Conservation (phyloP, 1,140 invertebrate genomes). For the Temnothorax longispinosus region DNA sequence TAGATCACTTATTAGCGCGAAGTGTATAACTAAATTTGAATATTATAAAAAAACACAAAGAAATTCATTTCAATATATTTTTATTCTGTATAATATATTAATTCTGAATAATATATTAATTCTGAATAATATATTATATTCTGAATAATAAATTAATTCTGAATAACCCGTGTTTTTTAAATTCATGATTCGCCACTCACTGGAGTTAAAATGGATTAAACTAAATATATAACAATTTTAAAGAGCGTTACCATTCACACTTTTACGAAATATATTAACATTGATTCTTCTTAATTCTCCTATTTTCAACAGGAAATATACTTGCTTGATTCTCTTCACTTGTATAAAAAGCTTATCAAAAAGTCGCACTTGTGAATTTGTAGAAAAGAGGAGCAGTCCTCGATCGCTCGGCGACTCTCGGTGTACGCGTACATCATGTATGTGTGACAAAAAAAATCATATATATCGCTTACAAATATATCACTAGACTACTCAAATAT, state of each 20-base stretch:
- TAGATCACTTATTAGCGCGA: not conserved
- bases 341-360: conserved; percentile 60
- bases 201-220: conserved; percentile 3
- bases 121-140: conserved; percentile 3
- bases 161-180: not conserved
- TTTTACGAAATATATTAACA: not conserved
- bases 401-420: not conserved
- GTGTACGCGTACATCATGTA: not conserved
- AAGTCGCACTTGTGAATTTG: conserved; percentile 18
- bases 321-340: not conserved
- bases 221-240: conserved; percentile 23
- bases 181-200: not conserved
- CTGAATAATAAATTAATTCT: not conserved
- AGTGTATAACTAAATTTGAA: not conserved
- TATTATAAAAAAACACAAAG: not conserved
- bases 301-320: conserved; percentile 8
- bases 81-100: conserved; percentile 11
- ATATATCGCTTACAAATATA: conserved; percentile 27
- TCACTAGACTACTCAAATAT: conserved; percentile 31
- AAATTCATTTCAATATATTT: not conserved
- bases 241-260: not conserved
- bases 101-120: conserved; percentile 8
- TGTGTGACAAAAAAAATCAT: conserved; percentile 22
- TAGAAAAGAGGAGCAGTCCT: conserved; percentile 40
- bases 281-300: not conserved